These are phyloP conservation scores for Mobula hypostoma DNA, from an alignment of 2,113 vertebrate genomes.

Conservation along the genomic window DNA sequence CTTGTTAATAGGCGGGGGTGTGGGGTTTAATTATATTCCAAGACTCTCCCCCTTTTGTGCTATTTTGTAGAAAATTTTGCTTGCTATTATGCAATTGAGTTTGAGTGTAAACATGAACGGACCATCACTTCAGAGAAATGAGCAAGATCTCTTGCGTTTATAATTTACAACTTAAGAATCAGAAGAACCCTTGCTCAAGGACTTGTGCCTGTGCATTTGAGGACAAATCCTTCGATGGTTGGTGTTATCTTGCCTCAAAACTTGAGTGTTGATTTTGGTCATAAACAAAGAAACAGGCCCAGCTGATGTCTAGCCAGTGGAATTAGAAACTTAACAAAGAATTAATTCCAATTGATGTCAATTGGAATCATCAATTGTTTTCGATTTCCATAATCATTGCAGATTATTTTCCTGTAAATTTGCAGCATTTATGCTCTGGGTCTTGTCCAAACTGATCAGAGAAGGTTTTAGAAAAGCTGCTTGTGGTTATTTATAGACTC, in stretches of 20 bases:
- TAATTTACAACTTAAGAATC: background rate
- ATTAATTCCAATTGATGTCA: background rate
- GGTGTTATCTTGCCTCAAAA: background rate
- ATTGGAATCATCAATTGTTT: background rate
- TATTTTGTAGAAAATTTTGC: background rate
- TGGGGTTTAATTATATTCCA: background rate
- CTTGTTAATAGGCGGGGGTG: background rate
- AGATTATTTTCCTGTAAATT: background rate
- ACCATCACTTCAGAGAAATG: background rate
- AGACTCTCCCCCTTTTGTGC: background rate
- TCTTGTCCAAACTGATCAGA: background rate
- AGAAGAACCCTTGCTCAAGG: background rate
- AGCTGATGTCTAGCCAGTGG: background rate
- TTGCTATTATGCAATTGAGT: background rate
- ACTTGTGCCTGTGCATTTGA: background rate
- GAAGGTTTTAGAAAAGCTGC: background rate
- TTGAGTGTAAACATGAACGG: background rate
- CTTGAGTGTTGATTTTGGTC: background rate
- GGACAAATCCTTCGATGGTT: too few relatives aligned
- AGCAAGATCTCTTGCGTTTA: too few relatives aligned
- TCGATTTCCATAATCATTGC: background rate
- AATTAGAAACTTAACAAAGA: background rate
- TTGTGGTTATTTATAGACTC: background rate
- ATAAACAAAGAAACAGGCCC: background rate
- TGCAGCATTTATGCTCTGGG: background rate